phyloP scores from a whole-genome alignment of 2,797 vertebrate species.

The Manis pentadactyla region DNA sequence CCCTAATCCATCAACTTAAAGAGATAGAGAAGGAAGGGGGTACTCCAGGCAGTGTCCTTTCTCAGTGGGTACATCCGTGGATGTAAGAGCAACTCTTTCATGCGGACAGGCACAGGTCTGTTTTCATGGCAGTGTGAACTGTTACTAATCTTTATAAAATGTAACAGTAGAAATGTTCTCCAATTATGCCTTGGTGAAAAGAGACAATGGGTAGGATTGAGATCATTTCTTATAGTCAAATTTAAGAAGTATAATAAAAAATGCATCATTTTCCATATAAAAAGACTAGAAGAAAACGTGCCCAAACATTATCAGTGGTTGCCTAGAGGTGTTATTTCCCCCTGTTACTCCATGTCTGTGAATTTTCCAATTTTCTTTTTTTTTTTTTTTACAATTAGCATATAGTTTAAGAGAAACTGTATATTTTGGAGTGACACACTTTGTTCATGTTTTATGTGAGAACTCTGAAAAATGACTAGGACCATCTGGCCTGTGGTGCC shows the following conservation, averaged over 20 bases:
- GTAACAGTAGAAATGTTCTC: neutral
- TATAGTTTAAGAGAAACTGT: neutral
- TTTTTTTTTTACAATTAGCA: neutral
- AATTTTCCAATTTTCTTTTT: neutral
- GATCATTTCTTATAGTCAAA: neutral
- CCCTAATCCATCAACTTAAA: neutral
- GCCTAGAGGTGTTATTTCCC: no score
- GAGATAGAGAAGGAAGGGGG: neutral
- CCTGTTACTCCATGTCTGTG: neutral
- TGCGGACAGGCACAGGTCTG: neutral
- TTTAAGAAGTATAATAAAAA: neutral
- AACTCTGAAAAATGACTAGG: neutral
- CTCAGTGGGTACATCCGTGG: neutral
- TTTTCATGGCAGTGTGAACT: neutral
- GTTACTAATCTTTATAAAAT: neutral
- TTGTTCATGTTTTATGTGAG: conserved; percentile 9
- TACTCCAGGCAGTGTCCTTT: neutral
- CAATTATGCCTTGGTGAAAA: neutral
- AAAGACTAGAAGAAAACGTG: neutral
- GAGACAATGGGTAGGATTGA: neutral
- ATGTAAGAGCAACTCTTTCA: neutral
- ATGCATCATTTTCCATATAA: neutral
- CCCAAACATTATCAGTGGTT: neutral
- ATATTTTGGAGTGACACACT: neutral
- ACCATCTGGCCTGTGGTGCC: conserved; percentile 53